Evolutionary conservation across 2,113 vertebrate genomes (phyloP), one percentile per base, ranked within the genome.

Genomic region (Nothocercus julius): DNA sequence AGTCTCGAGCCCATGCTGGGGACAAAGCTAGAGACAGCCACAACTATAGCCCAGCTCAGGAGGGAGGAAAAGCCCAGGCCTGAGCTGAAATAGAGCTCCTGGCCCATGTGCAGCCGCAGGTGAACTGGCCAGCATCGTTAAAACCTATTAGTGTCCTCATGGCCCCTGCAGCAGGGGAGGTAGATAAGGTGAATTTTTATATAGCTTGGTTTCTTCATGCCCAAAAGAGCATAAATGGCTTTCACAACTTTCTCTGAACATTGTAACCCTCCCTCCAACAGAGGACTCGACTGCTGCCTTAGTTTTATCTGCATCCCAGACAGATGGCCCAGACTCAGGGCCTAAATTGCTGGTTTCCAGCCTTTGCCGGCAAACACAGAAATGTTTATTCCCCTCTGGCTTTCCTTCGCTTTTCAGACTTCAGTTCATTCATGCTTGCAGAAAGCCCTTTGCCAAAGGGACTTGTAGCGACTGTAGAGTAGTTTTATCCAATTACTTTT

Each of bases 401-500:
- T 62, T 27, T 34, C 54, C 77, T 24, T 30, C 13, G 0, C 56
- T 24, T 64, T 53, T 38, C 70, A 69, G 84, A 17, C n/a, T 54
- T 40, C 64, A 5, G 14, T 8, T 36, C 86, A 38, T 67, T 73
- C 89, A 28, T 14, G 42, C 25, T 34, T 10, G 3, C 4, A 17
- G 74, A 38, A 59, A 68, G 25, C 13, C 0, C 63, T 80, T 80
- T 13, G 40, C 74, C 59, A 54, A 77, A 42, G 69, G 70, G 32
- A 51, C 80, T 81, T 63, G 0, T 0, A 1, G 58, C 73, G 74
- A 42, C 85, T n/a, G 3, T 2, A 8, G 53, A 69, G 64, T 4
- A 44, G 69, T 84, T 92, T 84, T 73, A 81, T 92, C 86, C 92
- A 68, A 87, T 90, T 73, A 45, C 53, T 25, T 77, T 81, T 38